Percentiles rank a stretch among this genome's conserved stretches.
phyloP scores from a whole-genome alignment of 2,888 invertebrate species.

The Drosophila dives region DNA sequence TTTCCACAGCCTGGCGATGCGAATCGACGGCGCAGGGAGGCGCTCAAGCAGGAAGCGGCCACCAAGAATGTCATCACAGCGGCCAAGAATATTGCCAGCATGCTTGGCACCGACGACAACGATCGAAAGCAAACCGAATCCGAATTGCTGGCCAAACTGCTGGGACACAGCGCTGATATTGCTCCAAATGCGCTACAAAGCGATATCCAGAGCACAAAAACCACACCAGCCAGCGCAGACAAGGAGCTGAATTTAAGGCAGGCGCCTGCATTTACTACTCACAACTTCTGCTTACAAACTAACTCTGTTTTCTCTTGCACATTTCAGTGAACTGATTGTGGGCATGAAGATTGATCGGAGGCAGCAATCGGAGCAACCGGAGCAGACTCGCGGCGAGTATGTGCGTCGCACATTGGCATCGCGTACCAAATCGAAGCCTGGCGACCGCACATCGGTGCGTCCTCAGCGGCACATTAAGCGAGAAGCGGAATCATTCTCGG shows the following conservation, averaged over 20 bases:
- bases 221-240: conserved; percentile 15
- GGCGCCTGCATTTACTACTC: not conserved
- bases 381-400: conserved; percentile 82
- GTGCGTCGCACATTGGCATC: conserved; percentile 83
- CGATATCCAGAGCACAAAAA: conserved; percentile 3
- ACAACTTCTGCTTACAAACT: not conserved
- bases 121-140: conserved; percentile 88
- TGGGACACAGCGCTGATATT: conserved; percentile 83
- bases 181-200: conserved; percentile 2
- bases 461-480: conserved; percentile 63
- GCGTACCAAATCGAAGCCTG: conserved; percentile 32
- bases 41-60: conserved; percentile 58
- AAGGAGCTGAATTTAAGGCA: conserved; percentile 79
- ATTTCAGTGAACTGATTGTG: conserved; percentile 89
- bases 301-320: not conserved
- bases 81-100: conserved; percentile 90
- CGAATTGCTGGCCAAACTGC: conserved; percentile 89
- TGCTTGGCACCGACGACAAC: conserved; percentile 88
- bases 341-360: conserved; percentile 91
- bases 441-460: conserved; percentile 40
- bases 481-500: conserved; percentile 76
- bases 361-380: conserved; percentile 57
- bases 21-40: conserved; percentile 62
- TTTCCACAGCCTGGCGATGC: conserved; percentile 81
- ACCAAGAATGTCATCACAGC: conserved; percentile 85